phyloP scores from a whole-genome alignment of 2,113 vertebrate genomes.

The Cepphus grylle region DNA sequence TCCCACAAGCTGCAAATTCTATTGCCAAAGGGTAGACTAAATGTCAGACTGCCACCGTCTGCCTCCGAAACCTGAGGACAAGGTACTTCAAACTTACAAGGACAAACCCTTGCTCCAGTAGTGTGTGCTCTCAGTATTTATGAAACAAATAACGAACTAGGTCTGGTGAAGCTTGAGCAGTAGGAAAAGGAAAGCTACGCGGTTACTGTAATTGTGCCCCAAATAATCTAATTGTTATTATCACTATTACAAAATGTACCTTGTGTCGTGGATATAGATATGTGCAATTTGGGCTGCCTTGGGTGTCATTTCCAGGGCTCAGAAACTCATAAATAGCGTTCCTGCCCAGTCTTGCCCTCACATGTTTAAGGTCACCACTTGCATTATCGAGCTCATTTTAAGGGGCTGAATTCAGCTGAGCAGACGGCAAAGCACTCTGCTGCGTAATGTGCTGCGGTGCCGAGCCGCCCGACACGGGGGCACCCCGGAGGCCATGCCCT shows the following conservation, averaged over 20 bases:
- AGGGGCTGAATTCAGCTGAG: background rate
- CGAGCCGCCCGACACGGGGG: fast-evolving
- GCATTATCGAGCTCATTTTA: background rate
- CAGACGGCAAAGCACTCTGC: background rate
- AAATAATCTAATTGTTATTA: background rate
- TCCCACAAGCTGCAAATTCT: background rate
- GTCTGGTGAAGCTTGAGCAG: background rate
- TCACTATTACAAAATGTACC: background rate
- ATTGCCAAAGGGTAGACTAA: background rate
- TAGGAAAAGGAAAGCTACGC: background rate
- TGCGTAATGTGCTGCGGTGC: fast-evolving
- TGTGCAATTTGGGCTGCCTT: background rate
- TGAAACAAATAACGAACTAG: background rate
- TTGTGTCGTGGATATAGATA: background rate
- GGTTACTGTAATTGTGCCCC: background rate
- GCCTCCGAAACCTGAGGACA: background rate
- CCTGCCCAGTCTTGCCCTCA: background rate
- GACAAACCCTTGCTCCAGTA: background rate
- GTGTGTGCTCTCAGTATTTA: background rate
- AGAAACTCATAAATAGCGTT: background rate
- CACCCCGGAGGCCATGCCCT: background rate
- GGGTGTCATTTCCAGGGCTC: background rate
- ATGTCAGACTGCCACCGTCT: background rate
- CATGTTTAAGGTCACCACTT: background rate
- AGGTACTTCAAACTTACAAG: background rate